Evolutionary conservation across 2,113 vertebrate species (phyloP).

Genomic region (Psophia crepitans): DNA sequence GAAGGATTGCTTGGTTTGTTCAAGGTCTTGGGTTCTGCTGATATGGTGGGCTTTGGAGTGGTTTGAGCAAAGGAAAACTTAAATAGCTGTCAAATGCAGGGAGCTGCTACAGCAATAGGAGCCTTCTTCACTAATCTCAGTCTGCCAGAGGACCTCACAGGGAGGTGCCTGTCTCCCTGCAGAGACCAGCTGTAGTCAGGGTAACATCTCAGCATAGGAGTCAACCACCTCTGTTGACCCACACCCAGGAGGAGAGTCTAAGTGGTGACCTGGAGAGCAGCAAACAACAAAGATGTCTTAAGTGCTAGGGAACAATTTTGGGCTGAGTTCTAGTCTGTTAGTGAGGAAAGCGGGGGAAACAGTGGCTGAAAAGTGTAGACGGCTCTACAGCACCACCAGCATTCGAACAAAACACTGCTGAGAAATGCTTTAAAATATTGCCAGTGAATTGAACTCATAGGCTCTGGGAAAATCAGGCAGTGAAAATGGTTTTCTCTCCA

Average conservation of each 20-base stretch:
- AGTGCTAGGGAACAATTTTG: background rate
- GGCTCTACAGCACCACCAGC: rapidly evolving
- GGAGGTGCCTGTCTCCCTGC: background rate
- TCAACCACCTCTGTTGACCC: background rate
- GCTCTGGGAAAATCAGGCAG: background rate
- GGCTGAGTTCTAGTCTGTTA: background rate
- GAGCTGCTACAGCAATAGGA: background rate
- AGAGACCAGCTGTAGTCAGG: background rate
- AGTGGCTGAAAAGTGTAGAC: background rate
- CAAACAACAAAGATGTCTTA: background rate
- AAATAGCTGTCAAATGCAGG: background rate
- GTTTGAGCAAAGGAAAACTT: background rate
- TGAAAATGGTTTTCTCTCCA: background rate
- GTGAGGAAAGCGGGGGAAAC: background rate
- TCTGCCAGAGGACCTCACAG: background rate
- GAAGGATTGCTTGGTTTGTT: background rate
- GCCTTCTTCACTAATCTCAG: background rate
- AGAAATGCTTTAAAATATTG: constrained; percentile 21
- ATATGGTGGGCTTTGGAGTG: background rate
- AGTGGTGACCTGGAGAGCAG: background rate
- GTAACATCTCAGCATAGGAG: background rate
- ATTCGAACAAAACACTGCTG: background rate
- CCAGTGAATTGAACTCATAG: background rate
- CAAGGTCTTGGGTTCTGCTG: background rate
- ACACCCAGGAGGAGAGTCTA: background rate